A percentile compares a stretch with the other conserved stretches of the same genome.
Conservation (phyloP, 2,113 vertebrate genomes). For the Oxyura jamaicensis region DNA sequence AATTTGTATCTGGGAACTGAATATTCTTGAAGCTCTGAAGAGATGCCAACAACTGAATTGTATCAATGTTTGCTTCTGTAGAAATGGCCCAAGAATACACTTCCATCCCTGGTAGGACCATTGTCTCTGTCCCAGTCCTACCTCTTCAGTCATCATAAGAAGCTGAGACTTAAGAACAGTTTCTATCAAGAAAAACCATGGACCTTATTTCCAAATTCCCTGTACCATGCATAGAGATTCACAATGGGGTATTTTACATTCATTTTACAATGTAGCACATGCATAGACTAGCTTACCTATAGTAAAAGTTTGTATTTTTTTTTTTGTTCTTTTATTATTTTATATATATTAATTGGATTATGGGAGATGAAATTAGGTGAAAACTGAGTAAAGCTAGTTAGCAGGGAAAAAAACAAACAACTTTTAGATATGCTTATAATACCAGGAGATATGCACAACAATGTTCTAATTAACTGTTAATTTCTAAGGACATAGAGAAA, state of each 20-base stretch:
- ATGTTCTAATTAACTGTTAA: background rate
- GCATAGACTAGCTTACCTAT: background rate
- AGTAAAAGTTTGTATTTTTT: background rate
- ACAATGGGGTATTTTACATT: background rate
- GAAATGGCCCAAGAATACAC: background rate
- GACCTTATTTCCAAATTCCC: background rate
- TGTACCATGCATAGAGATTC: background rate
- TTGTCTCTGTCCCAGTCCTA: background rate
- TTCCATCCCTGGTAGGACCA: background rate
- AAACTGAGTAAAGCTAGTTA: background rate
- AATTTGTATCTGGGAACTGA: background rate
- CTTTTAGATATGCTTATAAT: background rate
- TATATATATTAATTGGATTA: background rate
- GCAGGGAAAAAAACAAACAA: background rate
- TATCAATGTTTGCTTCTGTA: background rate
- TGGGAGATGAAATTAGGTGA: background rate
- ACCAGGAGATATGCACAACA: background rate
- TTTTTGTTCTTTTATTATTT: background rate
- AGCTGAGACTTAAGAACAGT: background rate
- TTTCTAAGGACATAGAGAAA: background rate
- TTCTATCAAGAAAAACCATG: background rate
- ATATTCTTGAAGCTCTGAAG: background rate
- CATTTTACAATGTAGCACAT: background rate
- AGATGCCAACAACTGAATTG: background rate
- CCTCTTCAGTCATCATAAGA: background rate